These are phyloP conservation scores for Protomyctophum bolini DNA, from an alignment of 2,113 vertebrate species.

Conservation along the genomic window DNA sequence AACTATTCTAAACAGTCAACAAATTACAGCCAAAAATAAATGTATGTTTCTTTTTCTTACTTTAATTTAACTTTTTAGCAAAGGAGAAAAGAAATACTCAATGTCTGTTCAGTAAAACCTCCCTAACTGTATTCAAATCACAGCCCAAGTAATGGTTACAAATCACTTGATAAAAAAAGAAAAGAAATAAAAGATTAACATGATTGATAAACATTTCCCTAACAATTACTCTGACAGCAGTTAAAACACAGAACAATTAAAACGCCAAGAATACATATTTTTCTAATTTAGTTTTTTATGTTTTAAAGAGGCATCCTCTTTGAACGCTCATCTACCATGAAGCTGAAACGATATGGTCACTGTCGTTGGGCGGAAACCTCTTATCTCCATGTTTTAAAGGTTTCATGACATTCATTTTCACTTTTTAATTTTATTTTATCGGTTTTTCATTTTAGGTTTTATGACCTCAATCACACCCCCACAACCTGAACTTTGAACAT, in stretches of 20 bases:
- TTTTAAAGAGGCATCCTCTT: constrained; percentile 33
- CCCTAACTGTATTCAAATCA: constrained; percentile 87
- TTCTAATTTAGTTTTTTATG: background rate
- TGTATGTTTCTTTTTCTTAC: constrained; percentile 27
- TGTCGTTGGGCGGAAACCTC: too few relatives aligned
- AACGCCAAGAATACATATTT: constrained; percentile 37
- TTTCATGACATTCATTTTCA: too few relatives aligned
- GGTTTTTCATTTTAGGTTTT: too few relatives aligned
- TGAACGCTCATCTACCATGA: constrained; percentile 25
- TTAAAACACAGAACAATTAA: constrained; percentile 67
- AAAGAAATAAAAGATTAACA: constrained; percentile 85
- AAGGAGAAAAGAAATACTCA: constrained; percentile 82
- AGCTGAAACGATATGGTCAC: constrained; percentile 37
- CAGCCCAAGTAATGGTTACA: constrained; percentile 82
- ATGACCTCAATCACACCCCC: too few relatives aligned
- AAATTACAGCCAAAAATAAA: background rate
- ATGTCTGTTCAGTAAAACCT: constrained; percentile 89
- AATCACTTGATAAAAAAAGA: constrained; percentile 87
- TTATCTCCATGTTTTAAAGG: too few relatives aligned
- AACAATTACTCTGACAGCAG: constrained; percentile 88
- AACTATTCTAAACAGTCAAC: background rate
- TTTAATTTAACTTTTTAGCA: constrained; percentile 91
- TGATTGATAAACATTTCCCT: constrained; percentile 88
- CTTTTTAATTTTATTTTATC: too few relatives aligned
- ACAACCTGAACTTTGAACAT: too few relatives aligned